These are phyloP conservation scores for Sebastes vulpes DNA, from an alignment of 2,797 vertebrate genomes.

Conservation along the genomic window DNA sequence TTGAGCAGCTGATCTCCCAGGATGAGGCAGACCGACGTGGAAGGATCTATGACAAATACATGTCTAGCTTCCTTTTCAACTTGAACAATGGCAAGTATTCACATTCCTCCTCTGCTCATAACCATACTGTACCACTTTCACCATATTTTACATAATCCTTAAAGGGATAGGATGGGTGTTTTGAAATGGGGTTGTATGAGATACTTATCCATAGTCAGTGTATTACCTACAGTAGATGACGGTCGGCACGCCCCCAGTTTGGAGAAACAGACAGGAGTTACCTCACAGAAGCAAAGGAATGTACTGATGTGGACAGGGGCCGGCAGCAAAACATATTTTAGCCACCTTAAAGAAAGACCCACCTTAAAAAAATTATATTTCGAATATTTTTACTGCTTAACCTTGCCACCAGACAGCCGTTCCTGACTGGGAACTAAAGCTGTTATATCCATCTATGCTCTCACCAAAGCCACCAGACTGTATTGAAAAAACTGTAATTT, in stretches of 20 bases:
- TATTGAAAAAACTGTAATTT: too few species aligned
- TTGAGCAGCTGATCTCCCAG: conserved; percentile 94
- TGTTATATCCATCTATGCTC: too few species aligned
- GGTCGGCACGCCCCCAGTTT: background rate
- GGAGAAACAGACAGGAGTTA: background rate
- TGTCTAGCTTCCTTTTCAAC: conserved; percentile 99
- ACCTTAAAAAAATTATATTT: too few species aligned
- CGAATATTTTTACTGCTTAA: too few species aligned
- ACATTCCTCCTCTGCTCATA: background rate
- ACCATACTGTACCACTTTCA: background rate
- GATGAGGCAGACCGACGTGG: conserved; percentile 97
- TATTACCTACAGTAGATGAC: background rate
- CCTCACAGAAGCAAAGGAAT: background rate
- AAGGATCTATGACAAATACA: conserved; percentile 98
- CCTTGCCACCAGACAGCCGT: too few species aligned
- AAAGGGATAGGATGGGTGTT: background rate
- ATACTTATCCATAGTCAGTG: background rate
- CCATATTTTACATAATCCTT: background rate
- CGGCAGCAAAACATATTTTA: too few species aligned
- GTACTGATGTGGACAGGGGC: too few species aligned
- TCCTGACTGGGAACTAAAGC: too few species aligned
- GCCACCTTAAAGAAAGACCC: too few species aligned
- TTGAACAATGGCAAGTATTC: conserved; percentile 93
- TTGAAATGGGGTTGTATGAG: background rate
- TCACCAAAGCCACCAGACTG: too few species aligned